Evolutionary conservation across 2,888 invertebrate genomes (phyloP).

Genomic region (Drosophila antonietae): DNA sequence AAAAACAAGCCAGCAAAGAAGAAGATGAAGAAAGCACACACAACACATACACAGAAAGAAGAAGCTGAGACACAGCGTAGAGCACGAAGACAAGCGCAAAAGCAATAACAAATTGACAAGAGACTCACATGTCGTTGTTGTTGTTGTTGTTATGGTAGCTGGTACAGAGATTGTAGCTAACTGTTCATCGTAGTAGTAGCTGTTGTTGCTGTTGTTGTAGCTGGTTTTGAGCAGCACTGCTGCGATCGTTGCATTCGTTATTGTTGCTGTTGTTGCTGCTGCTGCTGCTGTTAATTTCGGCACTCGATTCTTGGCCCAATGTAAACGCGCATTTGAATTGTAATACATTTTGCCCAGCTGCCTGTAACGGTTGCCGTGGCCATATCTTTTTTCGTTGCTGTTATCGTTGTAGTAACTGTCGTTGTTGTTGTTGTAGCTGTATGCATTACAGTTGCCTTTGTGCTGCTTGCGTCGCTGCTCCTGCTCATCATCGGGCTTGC

Average conservation of each 20-base stretch:
- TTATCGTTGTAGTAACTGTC: constrained; percentile 5
- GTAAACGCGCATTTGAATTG: constrained; percentile 46
- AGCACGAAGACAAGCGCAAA: constrained; percentile 25
- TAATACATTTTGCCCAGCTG: constrained; percentile 57
- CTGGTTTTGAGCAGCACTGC: constrained; percentile 15
- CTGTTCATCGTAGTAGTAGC: constrained; percentile 11
- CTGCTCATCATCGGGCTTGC: constrained; percentile 57
- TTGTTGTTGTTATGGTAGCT: constrained; percentile 10
- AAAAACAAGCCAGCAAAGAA: constrained; percentile 19
- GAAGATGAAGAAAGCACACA: constrained; percentile 4
- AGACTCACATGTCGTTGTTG: constrained; percentile 51
- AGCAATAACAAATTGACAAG: constrained; percentile 44
- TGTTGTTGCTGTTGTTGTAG: constrained; percentile 20
- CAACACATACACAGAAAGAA: constrained; percentile 12
- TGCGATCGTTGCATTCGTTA: constrained; percentile 11
- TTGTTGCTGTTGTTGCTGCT: constrained; percentile 20
- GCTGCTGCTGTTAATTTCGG: constrained; percentile 5
- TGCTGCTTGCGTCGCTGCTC: constrained; percentile 49
- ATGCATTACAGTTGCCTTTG: constrained; percentile 18
- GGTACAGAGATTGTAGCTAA: not conserved
- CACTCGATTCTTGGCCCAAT: constrained; percentile 20
- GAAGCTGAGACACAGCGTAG: constrained; percentile 4
- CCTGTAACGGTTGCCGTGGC: constrained; percentile 1
- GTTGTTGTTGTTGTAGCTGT: constrained; percentile 11
- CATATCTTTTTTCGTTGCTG: not conserved